Conservation (phyloP, 1,140 invertebrate genomes). For the Aphaenogaster ashmeadi region DNA sequence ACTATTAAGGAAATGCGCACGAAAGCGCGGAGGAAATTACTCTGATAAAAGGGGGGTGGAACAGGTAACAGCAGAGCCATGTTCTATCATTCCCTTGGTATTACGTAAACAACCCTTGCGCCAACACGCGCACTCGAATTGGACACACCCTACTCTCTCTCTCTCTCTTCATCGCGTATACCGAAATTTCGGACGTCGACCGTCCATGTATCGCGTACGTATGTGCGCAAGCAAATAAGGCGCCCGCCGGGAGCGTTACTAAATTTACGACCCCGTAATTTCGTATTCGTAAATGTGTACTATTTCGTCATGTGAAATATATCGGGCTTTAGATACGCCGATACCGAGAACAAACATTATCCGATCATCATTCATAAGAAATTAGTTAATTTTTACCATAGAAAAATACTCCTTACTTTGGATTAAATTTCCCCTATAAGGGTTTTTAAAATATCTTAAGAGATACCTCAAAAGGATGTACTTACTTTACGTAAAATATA, state of each 20-base stretch:
- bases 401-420: not conserved
- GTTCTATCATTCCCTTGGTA: slow-evolving; percentile 65
- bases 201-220: not conserved
- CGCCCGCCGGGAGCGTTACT: slow-evolving; percentile 1
- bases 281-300: slow-evolving; percentile 6
- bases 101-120: slow-evolving; percentile 68
- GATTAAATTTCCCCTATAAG: not conserved
- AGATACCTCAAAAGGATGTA: no score
- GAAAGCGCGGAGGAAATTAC: slow-evolving; percentile 20
- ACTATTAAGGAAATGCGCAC: slow-evolving; percentile 34
- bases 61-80: slow-evolving; percentile 52
- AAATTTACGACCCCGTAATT: slow-evolving; percentile 61
- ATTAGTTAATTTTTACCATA: not conserved
- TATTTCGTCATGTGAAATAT: not conserved
- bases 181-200: slow-evolving; percentile 62
- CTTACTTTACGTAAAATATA: no score
- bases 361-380: not conserved
- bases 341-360: not conserved
- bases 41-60: slow-evolving; percentile 48
- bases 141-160: slow-evolving; percentile 69
- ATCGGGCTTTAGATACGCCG: not conserved
- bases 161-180: slow-evolving; percentile 26
- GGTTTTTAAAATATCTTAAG: not conserved
- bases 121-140: slow-evolving; percentile 70
- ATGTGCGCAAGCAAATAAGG: slow-evolving; percentile 41